Percentiles rank a stretch among this genome's conserved stretches.
Evolutionary conservation across 2,888 invertebrate genomes (phyloP).

Genomic region (Acanthosoma haemorrhoidale): DNA sequence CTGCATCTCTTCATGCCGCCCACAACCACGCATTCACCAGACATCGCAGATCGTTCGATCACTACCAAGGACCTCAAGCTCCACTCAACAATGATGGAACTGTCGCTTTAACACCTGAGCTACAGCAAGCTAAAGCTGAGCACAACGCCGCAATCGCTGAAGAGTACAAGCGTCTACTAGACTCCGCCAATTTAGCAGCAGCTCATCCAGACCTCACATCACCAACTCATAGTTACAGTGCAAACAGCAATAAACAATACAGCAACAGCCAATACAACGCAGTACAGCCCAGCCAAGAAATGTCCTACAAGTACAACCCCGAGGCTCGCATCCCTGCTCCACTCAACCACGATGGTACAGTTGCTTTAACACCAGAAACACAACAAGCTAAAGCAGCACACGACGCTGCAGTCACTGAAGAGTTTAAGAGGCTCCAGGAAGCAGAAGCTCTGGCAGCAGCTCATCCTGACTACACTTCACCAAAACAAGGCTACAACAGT

Average conservation of each 20-base stretch:
- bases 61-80: slow-evolving; percentile 20
- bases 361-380: slow-evolving; percentile 46
- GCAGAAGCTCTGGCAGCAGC: too few species aligned
- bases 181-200: too few species aligned
- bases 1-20: neutral
- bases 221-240: too few species aligned
- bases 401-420: too few species aligned
- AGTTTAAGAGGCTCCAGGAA: too few species aligned
- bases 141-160: slow-evolving; percentile 15
- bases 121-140: slow-evolving; percentile 46
- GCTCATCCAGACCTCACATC: neutral
- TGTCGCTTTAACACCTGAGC: slow-evolving; percentile 46
- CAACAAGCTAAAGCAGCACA: slow-evolving; percentile 47
- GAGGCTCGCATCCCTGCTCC: slow-evolving; percentile 4
- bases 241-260: neutral
- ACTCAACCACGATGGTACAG: slow-evolving; percentile 15
- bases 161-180: slow-evolving; percentile 41
- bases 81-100: slow-evolving; percentile 31
- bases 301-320: neutral
- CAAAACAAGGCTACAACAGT: neutral
- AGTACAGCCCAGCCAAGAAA: neutral
- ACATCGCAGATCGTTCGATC: neutral
- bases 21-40: neutral
- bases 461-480: too few species aligned
- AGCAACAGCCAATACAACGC: neutral